phyloP scores from a whole-genome alignment of 1,140 invertebrate species.

The Drosophila sp. region DNA sequence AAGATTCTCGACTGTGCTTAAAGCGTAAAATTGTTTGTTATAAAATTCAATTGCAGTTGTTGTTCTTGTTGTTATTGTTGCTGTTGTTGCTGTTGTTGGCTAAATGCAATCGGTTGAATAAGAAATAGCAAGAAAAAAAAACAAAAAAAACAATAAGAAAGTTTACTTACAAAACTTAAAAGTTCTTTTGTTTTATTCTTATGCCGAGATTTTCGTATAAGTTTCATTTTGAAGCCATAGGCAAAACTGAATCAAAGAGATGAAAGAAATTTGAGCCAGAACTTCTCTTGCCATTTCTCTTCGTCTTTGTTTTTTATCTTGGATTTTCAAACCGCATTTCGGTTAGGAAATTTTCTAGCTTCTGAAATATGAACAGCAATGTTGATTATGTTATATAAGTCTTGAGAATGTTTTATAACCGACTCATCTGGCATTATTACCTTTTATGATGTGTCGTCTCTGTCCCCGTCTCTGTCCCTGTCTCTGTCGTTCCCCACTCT shows the following conservation, averaged over 20 bases:
- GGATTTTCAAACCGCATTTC: slow-evolving; percentile 27
- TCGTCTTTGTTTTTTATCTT: not conserved
- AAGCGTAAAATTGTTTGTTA: slow-evolving; percentile 81
- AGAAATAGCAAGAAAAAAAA: slow-evolving; percentile 42
- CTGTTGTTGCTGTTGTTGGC: slow-evolving; percentile 37
- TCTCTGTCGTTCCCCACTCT: not conserved
- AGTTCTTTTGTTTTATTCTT: slow-evolving; percentile 60
- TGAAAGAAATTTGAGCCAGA: not conserved
- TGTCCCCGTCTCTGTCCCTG: not conserved
- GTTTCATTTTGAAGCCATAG: slow-evolving; percentile 16
- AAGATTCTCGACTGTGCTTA: slow-evolving; percentile 63
- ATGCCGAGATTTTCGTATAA: slow-evolving; percentile 52
- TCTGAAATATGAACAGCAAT: slow-evolving; percentile 11
- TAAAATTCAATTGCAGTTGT: slow-evolving; percentile 73
- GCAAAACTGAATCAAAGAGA: not conserved
- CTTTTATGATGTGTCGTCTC: slow-evolving; percentile 56
- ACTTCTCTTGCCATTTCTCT: not conserved
- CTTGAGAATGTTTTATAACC: slow-evolving; percentile 36
- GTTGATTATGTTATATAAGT: slow-evolving; percentile 59
- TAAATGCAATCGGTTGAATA: slow-evolving; percentile 67
- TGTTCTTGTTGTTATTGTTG: slow-evolving; percentile 14
- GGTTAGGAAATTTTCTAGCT: slow-evolving; percentile 19
- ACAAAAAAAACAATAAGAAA: slow-evolving; percentile 43
- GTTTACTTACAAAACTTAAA: slow-evolving; percentile 46
- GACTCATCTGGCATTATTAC: slow-evolving; percentile 59